Percentiles rank a stretch among this genome's conserved stretches.
phyloP scores from a whole-genome alignment of 2,113 vertebrate species.

The Brachyistius frenatus region DNA sequence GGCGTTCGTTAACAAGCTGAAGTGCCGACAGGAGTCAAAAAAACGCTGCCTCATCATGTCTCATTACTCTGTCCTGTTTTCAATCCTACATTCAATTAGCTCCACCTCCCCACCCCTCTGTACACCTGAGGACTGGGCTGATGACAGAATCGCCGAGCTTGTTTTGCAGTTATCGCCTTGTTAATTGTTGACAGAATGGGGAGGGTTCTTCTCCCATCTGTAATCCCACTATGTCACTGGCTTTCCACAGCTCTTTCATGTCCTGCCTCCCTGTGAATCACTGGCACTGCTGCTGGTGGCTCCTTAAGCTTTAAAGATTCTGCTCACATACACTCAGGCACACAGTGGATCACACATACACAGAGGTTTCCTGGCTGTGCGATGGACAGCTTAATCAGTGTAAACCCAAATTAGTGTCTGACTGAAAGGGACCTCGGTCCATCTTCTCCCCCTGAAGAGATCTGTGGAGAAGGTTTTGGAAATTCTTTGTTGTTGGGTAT shows the following conservation, averaged over 20 bases:
- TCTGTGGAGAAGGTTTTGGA: not conserved
- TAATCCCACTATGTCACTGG: conserved; percentile 56
- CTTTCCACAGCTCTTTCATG: conserved; percentile 54
- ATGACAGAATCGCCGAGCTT: conserved; percentile 40
- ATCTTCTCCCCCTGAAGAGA: conserved; percentile 36
- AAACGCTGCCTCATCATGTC: conserved; percentile 62
- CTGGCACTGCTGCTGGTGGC: conserved; percentile 42
- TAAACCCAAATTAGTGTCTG: conserved; percentile 74
- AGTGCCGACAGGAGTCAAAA: conserved; percentile 64
- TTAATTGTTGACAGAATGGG: conserved; percentile 65
- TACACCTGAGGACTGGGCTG: conserved; percentile 51
- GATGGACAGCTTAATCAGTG: conserved; percentile 80
- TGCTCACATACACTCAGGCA: conserved; percentile 51
- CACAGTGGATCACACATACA: conserved; percentile 56
- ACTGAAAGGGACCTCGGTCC: conserved; percentile 49
- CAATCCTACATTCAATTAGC: conserved; percentile 66
- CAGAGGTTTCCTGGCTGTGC: conserved; percentile 48
- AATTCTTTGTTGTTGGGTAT: conserved; percentile 52
- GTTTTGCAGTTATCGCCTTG: conserved; percentile 55
- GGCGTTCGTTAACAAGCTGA: conserved; percentile 50
- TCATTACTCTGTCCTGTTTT: conserved; percentile 62
- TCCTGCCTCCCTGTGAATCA: conserved; percentile 57
- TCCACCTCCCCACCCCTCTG: conserved; percentile 2
- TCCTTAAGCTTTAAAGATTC: conserved; percentile 65
- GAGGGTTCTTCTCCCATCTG: conserved; percentile 61